Evolutionary conservation across 2,113 vertebrate genomes (phyloP).

Genomic region (Crotophaga sulcirostris): DNA sequence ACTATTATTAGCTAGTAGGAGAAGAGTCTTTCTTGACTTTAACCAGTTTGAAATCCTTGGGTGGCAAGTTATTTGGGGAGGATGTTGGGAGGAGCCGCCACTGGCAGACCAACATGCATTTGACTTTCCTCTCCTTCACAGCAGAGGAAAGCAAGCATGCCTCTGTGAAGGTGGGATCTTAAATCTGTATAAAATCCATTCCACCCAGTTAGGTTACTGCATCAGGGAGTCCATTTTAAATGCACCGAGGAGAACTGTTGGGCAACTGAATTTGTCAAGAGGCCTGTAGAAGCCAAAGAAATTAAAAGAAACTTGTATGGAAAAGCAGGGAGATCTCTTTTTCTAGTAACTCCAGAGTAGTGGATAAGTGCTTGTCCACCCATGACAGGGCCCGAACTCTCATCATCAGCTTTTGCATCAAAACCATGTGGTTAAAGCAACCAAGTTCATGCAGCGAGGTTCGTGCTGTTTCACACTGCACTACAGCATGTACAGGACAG

Average conservation of each 20-base stretch:
- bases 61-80: background rate
- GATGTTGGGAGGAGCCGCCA: background rate
- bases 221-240: background rate
- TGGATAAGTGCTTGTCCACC: background rate
- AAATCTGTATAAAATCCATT: background rate
- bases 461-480: background rate
- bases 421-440: fast-evolving
- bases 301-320: background rate
- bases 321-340: background rate
- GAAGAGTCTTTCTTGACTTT: background rate
- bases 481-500: background rate
- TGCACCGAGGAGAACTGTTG: background rate
- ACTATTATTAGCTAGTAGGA: background rate
- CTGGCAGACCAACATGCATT: background rate
- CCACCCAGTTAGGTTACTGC: background rate
- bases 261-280: background rate
- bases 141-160: background rate
- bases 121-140: background rate
- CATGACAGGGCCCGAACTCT: fast-evolving
- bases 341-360: background rate
- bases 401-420: background rate
- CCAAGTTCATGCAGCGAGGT: too few species aligned
- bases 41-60: background rate
- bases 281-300: background rate
- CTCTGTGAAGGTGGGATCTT: fast-evolving